These are phyloP conservation scores for Borostomias antarcticus DNA, from an alignment of 2,797 vertebrate genomes.

Conservation along the genomic window DNA sequence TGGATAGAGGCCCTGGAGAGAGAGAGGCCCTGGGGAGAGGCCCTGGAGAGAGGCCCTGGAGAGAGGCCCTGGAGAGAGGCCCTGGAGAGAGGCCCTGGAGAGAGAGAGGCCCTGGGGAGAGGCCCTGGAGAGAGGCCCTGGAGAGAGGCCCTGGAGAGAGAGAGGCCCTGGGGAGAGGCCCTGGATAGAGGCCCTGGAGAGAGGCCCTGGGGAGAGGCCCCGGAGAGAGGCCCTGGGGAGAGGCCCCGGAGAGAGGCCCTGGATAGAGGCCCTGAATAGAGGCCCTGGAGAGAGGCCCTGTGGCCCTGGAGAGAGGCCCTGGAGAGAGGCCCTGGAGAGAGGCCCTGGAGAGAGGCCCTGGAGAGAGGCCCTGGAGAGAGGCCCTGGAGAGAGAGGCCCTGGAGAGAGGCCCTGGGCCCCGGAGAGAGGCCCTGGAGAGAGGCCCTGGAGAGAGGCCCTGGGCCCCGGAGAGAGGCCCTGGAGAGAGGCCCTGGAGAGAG, in stretches of 20 bases:
- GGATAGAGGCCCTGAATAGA: constrained; percentile 62
- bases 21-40: constrained; percentile 65
- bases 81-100: constrained; percentile 52
- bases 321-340: constrained; percentile 63
- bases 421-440: constrained; percentile 67
- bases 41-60: constrained; percentile 66
- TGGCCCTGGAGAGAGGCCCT: too few species aligned
- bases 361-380: constrained; percentile 65
- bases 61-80: constrained; percentile 67
- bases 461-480: constrained; percentile 70
- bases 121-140: constrained; percentile 57
- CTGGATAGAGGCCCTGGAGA: constrained; percentile 62
- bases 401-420: constrained; percentile 51
- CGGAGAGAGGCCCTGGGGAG: too few species aligned
- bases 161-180: constrained; percentile 68
- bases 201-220: constrained; percentile 64
- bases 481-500: constrained; percentile 62
- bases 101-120: constrained; percentile 65
- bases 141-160: too few species aligned
- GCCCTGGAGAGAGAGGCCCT: constrained; percentile 66
- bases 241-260: constrained; percentile 67
- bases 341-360: constrained; percentile 67
- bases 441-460: constrained; percentile 59
- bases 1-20: too few species aligned
- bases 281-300: constrained; percentile 66